Percentiles rank a stretch among this genome's conserved stretches.
phyloP scores from a whole-genome alignment of 2,888 invertebrate species.

The Darwinula stevensoni region DNA sequence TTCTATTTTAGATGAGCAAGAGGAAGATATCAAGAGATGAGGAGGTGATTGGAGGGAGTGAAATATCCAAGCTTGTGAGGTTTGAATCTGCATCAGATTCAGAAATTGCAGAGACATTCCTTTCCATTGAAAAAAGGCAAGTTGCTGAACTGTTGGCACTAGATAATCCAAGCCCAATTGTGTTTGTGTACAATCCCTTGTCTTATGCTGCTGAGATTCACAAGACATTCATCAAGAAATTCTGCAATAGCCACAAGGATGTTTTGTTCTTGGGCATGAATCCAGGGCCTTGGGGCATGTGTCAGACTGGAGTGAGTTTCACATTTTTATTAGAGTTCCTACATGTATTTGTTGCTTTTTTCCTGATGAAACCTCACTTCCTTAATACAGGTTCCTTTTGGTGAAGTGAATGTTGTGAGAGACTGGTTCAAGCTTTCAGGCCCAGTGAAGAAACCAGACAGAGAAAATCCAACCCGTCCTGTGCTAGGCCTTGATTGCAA shows the following conservation, averaged over 20 bases:
- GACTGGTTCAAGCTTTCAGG: slow-evolving; percentile 45
- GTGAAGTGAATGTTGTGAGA: slow-evolving; percentile 42
- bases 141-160: too few species aligned
- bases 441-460: slow-evolving; percentile 30
- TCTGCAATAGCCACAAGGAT: slow-evolving; percentile 27
- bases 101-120: too few species aligned
- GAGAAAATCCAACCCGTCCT: slow-evolving; percentile 31
- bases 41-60: too few species aligned
- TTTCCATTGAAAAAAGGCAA: too few species aligned
- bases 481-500: slow-evolving; percentile 40
- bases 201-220: slow-evolving; percentile 53
- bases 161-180: too few species aligned
- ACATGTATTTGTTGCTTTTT: slow-evolving; percentile 5
- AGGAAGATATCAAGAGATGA: too few species aligned
- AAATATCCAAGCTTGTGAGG: too few species aligned
- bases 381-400: slow-evolving; percentile 44
- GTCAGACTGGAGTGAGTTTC: slow-evolving; percentile 50
- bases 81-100: too few species aligned
- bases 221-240: slow-evolving; percentile 37
- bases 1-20: too few species aligned
- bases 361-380: slow-evolving; percentile 1
- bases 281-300: slow-evolving; percentile 91
- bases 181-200: slow-evolving; percentile 51
- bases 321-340: slow-evolving; percentile 4
- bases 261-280: slow-evolving; percentile 76